A percentile compares a stretch with the other conserved stretches of the same genome.
Evolutionary conservation across 23 tunicate genomes (phyloP).

Genomic region (Ascidia mentula): DNA sequence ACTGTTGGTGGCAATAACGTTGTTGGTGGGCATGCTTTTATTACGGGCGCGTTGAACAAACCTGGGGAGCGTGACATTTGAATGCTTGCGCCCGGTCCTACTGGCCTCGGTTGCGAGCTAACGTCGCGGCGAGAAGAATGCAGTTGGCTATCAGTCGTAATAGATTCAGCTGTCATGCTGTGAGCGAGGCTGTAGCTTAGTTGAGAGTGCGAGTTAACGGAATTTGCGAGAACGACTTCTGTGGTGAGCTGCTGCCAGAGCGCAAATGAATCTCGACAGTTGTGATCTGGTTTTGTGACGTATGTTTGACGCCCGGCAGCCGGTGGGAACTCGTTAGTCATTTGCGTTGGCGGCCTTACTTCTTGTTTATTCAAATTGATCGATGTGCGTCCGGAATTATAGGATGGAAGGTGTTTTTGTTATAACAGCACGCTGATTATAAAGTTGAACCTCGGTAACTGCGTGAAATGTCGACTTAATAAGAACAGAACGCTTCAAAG

Average conservation of each 20-base stretch:
- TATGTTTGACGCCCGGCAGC: not conserved
- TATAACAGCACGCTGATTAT: not conserved
- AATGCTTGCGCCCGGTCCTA: not conserved
- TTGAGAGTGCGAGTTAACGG: not conserved
- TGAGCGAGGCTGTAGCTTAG: not conserved
- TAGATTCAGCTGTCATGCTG: constrained; percentile 7
- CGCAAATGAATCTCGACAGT: not conserved
- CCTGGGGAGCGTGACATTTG: constrained; percentile 12
- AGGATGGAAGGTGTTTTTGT: too few species aligned
- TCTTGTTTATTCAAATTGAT: not conserved
- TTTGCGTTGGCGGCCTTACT: not conserved
- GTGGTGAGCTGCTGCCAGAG: not conserved
- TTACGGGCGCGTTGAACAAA: not conserved
- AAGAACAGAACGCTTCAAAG: not conserved
- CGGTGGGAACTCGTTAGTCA: not conserved
- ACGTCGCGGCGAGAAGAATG: constrained; percentile 3
- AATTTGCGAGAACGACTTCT: not conserved
- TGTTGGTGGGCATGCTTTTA: not conserved
- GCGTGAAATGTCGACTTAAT: not conserved
- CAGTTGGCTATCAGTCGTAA: constrained; percentile 2
- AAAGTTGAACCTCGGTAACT: not conserved
- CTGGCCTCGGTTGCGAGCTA: not conserved
- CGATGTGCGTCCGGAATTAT: not conserved
- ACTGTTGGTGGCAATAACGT: not conserved
- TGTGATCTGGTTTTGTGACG: constrained; percentile 13